Percentiles rank a stretch among this genome's conserved stretches.
Conservation (phyloP, 2,113 vertebrate genomes). For the Chiloscyllium plagiosum region DNA sequence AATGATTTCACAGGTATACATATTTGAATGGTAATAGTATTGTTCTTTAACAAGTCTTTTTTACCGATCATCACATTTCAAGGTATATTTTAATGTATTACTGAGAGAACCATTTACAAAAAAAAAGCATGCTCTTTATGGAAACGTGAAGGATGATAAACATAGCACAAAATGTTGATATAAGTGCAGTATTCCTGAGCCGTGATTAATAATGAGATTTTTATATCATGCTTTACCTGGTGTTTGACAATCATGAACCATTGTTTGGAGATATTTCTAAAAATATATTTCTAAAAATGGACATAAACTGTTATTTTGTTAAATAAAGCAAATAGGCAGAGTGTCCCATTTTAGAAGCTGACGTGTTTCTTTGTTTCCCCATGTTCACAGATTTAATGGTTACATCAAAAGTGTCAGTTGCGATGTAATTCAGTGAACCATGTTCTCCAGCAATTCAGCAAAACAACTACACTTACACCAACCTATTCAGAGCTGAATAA, state of each 20-base stretch:
- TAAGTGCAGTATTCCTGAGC: background rate
- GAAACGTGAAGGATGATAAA: background rate
- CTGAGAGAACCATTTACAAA: background rate
- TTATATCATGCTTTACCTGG: background rate
- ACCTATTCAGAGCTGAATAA: background rate
- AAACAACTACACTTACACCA: background rate
- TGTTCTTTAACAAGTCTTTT: background rate
- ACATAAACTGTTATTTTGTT: background rate
- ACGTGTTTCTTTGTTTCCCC: background rate
- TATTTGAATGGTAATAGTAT: background rate
- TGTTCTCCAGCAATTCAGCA: background rate
- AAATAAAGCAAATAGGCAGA: background rate
- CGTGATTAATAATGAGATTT: conserved; percentile 17
- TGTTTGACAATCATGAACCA: background rate
- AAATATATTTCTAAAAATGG: background rate
- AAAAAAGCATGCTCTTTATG: background rate
- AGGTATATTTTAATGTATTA: conserved; percentile 7
- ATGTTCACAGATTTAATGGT: background rate
- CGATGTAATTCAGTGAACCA: background rate
- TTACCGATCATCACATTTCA: background rate
- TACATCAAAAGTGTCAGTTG: background rate
- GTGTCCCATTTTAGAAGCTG: background rate
- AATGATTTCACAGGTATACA: background rate
- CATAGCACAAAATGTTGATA: background rate
- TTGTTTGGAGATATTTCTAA: background rate